Percentiles rank a stretch among this genome's conserved stretches.
Evolutionary conservation across 2,797 vertebrate genomes (phyloP).

Genomic region (Artibeus jamaicensis): DNA sequence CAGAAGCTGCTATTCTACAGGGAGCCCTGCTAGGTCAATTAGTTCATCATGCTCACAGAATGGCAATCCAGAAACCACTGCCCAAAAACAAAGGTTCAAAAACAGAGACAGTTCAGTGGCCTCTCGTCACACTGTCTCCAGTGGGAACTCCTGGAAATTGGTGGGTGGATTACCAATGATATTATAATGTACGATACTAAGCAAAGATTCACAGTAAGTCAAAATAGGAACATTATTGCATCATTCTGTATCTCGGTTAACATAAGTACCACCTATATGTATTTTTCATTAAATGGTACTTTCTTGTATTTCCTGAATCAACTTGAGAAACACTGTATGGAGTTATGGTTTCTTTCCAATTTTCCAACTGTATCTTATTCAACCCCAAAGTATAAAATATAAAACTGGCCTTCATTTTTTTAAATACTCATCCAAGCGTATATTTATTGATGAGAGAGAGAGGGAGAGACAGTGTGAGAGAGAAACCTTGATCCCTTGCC

Average conservation of each 20-base stretch:
- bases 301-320: not conserved
- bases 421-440: not conserved
- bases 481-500: not conserved
- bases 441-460: not conserved
- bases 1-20: conserved; percentile 79
- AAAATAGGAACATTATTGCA: not conserved
- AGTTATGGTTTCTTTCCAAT: not conserved
- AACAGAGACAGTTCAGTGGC: conserved; percentile 68
- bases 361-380: not conserved
- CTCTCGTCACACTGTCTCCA: conserved; percentile 58
- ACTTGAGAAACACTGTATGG: not conserved
- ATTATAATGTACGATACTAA: conserved; percentile 57
- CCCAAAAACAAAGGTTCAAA: conserved; percentile 68
- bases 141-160: conserved; percentile 53
- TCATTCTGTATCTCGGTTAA: not conserved
- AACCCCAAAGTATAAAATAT: not conserved
- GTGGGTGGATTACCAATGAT: conserved; percentile 23
- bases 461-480: not conserved
- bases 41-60: conserved; percentile 82
- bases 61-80: conserved; percentile 74
- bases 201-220: conserved; percentile 54
- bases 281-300: not conserved
- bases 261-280: not conserved
- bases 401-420: not conserved
- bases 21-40: conserved; percentile 82